Base-by-base conservation (phyloP, 2,888 invertebrate species). In the Stenolophus ochropezus region DNA sequence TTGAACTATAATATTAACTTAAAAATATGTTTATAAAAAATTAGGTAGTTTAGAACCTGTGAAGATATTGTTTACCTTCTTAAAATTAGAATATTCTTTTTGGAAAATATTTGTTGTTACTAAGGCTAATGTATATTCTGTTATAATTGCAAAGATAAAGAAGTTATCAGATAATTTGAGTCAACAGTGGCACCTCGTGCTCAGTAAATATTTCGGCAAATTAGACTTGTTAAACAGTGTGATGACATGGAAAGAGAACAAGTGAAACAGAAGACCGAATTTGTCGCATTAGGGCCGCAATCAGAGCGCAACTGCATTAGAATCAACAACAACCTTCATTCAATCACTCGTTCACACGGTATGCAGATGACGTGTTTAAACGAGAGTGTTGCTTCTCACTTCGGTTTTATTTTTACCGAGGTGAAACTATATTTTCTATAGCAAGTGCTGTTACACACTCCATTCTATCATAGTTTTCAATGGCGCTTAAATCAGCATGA, bases 301-400 rank as follows among this genome's bases (percentile, higher is more conserved):
- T 71, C 42, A 71, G 71, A 71, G 71, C 42, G 71, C 16, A 71
- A 71, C 71, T 47, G 71, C 27, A 71, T 71, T 71, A 33, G 42
- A 71, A 71, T 71, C 42, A 71, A 33, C 16, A 71, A 71, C 33
- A 71, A 71, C 71, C 71, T 71, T 71, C 71, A 71, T 71, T 33
- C 42, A 71, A 42, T 14, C 58, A 18, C 56, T 14, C 23, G 61
- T 61, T 61, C 61, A 61, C 61, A 61, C 61, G 61, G 14, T 42
- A 42, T 42, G 33, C 33, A 42, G 33, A 42, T 42, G 33, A 42
- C 33, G 33, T 42, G 33, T 11, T 42, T 11, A 42, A 42, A 42
- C 11, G 33, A 42, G 33, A 42, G 33, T 42, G 33, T 42, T 11
- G 2, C 33, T 42, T n/a, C n/a, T n/a, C n/a, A 42, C 11, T 42